phyloP scores from a whole-genome alignment of 2,797 vertebrate genomes.

The Lutjanus argentimaculatus region DNA sequence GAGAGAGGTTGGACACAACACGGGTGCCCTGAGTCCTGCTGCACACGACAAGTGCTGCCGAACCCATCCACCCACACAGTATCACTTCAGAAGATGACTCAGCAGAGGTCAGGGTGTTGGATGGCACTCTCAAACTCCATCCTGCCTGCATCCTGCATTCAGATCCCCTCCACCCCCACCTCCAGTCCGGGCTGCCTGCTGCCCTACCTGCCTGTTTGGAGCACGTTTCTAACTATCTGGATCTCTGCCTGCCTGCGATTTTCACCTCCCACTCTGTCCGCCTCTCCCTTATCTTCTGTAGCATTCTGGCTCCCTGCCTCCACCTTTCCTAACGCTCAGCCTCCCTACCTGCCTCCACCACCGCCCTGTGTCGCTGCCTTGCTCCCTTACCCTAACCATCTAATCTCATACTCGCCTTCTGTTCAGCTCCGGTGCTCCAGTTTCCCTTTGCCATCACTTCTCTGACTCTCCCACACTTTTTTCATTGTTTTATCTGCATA shows the following conservation, averaged over 20 bases:
- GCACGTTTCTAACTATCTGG: conserved; percentile 58
- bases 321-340: conserved; percentile 41
- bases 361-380: conserved; percentile 22
- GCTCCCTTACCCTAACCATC: conserved; percentile 17
- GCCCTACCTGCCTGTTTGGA: conserved; percentile 63
- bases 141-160: conserved; percentile 37
- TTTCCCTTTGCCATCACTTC: conserved; percentile 17
- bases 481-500: neutral
- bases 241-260: conserved; percentile 58
- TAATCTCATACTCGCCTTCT: conserved; percentile 39
- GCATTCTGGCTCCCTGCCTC: conserved; percentile 63
- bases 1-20: conserved; percentile 37
- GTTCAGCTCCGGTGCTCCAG: conserved; percentile 29
- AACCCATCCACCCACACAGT: conserved; percentile 58
- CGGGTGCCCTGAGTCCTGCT: conserved; percentile 48
- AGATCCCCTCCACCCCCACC: neutral
- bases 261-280: conserved; percentile 53
- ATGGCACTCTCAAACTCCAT: conserved; percentile 53
- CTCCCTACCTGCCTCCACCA: conserved; percentile 39
- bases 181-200: conserved; percentile 38
- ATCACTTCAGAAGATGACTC: conserved; percentile 72
- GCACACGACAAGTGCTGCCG: conserved; percentile 50
- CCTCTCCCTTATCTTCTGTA: conserved; percentile 54
- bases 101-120: conserved; percentile 74
- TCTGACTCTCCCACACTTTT: neutral